Percentiles rank a stretch among this genome's conserved stretches.
Conservation (phyloP, 1,140 invertebrate species). For the Heliothis subflexa region DNA sequence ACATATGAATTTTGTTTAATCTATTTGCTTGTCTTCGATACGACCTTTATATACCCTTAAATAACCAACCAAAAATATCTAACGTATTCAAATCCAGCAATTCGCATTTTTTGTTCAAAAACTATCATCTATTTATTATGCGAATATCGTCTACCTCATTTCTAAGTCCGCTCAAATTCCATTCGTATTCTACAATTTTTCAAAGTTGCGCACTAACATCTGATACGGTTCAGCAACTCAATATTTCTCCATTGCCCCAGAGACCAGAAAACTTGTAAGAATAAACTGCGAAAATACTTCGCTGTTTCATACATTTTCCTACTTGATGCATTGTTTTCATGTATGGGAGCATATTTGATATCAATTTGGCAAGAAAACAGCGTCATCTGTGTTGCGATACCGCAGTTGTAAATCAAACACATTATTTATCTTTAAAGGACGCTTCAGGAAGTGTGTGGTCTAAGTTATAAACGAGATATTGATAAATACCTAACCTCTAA, state of each 20-base stretch:
- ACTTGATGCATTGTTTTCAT: conserved; percentile 31
- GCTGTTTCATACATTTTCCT: conserved; percentile 14
- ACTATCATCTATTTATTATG: too few relatives aligned
- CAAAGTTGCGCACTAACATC: not conserved
- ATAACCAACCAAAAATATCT: too few relatives aligned
- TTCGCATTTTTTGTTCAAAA: too few relatives aligned
- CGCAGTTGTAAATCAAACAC: conserved; percentile 51
- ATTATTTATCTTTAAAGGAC: conserved; percentile 52
- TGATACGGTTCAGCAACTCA: not conserved
- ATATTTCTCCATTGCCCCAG: conserved; percentile 18
- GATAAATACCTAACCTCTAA: too few relatives aligned
- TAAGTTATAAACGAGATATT: not conserved
- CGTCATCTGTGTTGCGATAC: conserved; percentile 34
- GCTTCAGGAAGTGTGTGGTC: conserved; percentile 37
- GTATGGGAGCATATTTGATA: conserved; percentile 43
- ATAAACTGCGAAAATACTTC: conserved; percentile 3
- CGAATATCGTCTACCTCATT: not conserved
- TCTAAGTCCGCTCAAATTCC: not conserved
- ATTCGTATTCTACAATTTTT: conserved; percentile 3
- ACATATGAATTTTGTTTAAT: too few relatives aligned
- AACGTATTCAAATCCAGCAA: too few relatives aligned
- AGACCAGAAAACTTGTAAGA: conserved; percentile 2
- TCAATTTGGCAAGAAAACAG: conserved; percentile 45
- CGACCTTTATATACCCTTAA: too few relatives aligned
- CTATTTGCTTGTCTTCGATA: too few relatives aligned